Percentiles rank a stretch among this genome's conserved stretches.
phyloP scores from a whole-genome alignment of 2,113 vertebrate species.

The Rhizomys pruinosus region DNA sequence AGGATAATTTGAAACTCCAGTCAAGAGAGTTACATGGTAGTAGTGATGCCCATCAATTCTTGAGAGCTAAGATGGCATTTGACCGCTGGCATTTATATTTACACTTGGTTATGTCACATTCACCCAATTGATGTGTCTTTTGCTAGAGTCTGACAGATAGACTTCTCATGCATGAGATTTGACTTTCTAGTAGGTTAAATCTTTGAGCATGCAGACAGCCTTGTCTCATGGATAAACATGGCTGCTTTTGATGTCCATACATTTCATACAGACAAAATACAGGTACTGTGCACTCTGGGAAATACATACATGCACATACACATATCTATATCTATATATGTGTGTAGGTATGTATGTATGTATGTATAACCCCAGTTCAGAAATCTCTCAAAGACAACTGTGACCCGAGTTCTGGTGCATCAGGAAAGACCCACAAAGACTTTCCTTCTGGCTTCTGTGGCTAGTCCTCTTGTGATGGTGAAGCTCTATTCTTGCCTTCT shows the following conservation, averaged over 20 bases:
- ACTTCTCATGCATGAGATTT: neutral
- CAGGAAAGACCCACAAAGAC: neutral
- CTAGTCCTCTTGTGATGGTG: constrained; percentile 64
- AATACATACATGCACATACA: no score
- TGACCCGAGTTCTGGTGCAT: neutral
- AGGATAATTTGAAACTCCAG: neutral
- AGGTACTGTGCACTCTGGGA: no score
- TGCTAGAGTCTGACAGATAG: neutral
- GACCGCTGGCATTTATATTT: neutral
- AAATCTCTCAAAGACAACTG: neutral
- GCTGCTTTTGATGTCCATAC: no score
- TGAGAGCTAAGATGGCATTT: neutral
- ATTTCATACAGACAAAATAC: no score
- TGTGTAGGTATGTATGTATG: no score
- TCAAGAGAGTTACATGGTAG: no score
- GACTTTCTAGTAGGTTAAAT: neutral
- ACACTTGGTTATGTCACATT: neutral
- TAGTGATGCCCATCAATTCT: fast-evolving
- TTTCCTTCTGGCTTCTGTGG: neutral
- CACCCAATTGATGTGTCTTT: no score
- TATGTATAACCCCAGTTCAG: no score
- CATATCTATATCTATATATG: no score
- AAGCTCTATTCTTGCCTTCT: constrained; percentile 79
- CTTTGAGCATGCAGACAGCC: no score
- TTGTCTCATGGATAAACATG: neutral